Percentiles rank a stretch among this genome's conserved stretches.
phyloP scores from a whole-genome alignment of 2,797 vertebrate species.

The Aphelocoma californica region DNA sequence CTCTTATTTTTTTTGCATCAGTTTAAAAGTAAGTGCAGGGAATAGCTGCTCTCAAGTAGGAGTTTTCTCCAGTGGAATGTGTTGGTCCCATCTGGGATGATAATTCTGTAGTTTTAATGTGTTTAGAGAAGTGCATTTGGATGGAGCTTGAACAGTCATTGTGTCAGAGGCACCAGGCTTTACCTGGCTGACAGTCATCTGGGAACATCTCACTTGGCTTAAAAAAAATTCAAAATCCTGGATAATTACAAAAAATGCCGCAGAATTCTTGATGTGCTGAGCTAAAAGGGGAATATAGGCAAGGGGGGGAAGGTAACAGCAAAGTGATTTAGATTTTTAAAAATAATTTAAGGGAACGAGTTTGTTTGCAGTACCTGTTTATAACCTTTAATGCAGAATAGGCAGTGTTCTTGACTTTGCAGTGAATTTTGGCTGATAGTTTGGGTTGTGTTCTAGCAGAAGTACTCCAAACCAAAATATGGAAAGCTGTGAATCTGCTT shows the following conservation, averaged over 20 bases:
- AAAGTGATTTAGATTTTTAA: background rate
- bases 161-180: background rate
- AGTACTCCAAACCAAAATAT: background rate
- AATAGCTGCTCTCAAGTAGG: background rate
- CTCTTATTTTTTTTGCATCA: rapidly evolving
- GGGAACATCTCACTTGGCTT: background rate
- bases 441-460: background rate
- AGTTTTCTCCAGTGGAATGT: background rate
- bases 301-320: background rate
- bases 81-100: background rate
- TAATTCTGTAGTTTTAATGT: background rate
- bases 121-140: background rate
- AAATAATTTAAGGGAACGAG: background rate
- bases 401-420: background rate
- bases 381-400: background rate
- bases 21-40: background rate
- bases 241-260: background rate
- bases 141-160: background rate
- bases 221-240: background rate
- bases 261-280: background rate
- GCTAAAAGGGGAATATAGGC: background rate
- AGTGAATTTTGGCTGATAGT: background rate
- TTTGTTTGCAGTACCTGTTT: background rate
- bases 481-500: background rate
- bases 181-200: background rate